Evolutionary conservation across 2,888 invertebrate species (phyloP).

Genomic region (Cylindroiulus punctatus): DNA sequence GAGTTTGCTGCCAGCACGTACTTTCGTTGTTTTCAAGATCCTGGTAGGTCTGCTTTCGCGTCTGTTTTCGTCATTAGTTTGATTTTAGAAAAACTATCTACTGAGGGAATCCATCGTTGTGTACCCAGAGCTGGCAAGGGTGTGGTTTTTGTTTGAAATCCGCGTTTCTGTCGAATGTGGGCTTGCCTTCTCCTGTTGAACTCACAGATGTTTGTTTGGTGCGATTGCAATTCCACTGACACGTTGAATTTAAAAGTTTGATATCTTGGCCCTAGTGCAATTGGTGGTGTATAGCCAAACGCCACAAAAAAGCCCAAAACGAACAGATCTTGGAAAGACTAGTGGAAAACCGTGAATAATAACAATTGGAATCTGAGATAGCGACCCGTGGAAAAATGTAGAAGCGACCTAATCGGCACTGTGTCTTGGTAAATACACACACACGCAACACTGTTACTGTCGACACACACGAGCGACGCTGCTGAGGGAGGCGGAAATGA

Average conservation of each 20-base stretch:
- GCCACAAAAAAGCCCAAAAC: neutral
- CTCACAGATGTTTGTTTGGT: neutral
- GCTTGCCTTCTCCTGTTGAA: neutral
- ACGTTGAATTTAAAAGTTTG: neutral
- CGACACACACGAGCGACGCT: neutral
- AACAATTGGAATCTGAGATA: neutral
- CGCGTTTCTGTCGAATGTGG: neutral
- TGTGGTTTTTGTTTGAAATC: neutral
- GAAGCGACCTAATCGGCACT: neutral
- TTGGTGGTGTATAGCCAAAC: neutral
- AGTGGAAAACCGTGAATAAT: neutral
- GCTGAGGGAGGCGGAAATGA: neutral
- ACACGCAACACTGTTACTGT: neutral
- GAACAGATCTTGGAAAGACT: neutral
- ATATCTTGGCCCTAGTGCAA: neutral
- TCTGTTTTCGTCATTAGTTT: neutral
- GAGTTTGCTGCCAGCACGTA: neutral
- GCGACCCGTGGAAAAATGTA: neutral
- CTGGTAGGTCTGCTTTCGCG: neutral
- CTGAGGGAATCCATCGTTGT: neutral
- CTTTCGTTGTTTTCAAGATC: neutral
- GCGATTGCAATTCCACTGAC: neutral
- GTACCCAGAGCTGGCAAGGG: neutral
- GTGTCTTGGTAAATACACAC: neutral
- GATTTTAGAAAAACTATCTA: neutral